phyloP scores from a whole-genome alignment of 2,888 invertebrate species.

The Drosophila gaucha region DNA sequence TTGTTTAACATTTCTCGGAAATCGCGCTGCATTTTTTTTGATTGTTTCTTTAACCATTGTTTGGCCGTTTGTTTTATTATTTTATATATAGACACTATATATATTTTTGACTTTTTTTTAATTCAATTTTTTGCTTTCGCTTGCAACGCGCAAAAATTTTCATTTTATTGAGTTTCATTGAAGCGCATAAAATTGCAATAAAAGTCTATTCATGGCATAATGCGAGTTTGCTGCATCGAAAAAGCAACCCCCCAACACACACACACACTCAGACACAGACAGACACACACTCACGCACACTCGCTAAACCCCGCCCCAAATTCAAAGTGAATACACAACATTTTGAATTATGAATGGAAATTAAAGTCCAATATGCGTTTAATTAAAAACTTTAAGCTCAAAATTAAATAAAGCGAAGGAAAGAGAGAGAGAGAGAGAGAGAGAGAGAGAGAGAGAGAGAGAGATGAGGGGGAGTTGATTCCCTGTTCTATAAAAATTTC shows the following conservation, averaged over 20 bases:
- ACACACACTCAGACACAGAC: not conserved
- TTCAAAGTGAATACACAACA: constrained; percentile 18
- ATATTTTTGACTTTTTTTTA: not conserved
- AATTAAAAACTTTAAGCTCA: constrained; percentile 68
- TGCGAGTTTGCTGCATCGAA: constrained; percentile 40
- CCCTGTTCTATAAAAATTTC: constrained; percentile 10
- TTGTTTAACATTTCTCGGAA: constrained; percentile 42
- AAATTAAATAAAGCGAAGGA: constrained; percentile 4
- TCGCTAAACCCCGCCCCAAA: not conserved
- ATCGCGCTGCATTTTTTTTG: constrained; percentile 33
- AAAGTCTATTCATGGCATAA: constrained; percentile 73
- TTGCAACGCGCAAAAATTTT: constrained; percentile 38
- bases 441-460: too few species aligned
- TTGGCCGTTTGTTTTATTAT: constrained; percentile 57
- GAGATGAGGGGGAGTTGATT: not conserved
- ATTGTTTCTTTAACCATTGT: constrained; percentile 38
- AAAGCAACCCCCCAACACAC: constrained; percentile 23
- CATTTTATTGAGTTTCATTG: constrained; percentile 78
- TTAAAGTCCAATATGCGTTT: constrained; percentile 74
- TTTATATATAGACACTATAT: constrained; percentile 22
- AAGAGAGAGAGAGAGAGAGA: not conserved
- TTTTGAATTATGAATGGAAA: constrained; percentile 75
- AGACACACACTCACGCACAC: too few species aligned
- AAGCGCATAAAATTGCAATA: constrained; percentile 81
- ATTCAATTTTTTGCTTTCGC: constrained; percentile 11